Evolutionary conservation across 2,113 vertebrate genomes (phyloP).

Genomic region (Tragelaphus buxtoni): DNA sequence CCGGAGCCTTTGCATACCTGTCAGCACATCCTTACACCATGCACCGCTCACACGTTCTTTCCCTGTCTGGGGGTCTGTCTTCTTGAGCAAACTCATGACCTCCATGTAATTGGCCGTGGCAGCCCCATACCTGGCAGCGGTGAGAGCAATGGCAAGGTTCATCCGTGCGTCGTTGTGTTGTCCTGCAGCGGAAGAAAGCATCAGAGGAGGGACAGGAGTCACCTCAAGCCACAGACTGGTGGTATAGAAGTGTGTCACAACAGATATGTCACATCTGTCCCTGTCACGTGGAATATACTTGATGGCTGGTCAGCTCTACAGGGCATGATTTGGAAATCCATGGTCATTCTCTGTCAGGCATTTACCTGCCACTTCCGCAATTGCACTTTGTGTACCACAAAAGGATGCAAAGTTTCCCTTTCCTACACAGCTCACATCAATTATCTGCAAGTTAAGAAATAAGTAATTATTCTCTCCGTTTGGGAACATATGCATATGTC

Average conservation of each 20-base stretch:
- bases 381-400: rapidly evolving
- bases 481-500: neutral
- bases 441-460: neutral
- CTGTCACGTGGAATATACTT: constrained; percentile 90
- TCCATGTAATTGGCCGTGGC: constrained; percentile 96
- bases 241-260: constrained; percentile 92
- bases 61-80: constrained; percentile 80
- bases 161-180: constrained; percentile 93
- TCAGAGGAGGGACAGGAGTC: constrained; percentile 89
- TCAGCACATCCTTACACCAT: constrained; percentile 85
- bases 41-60: constrained; percentile 80
- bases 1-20: constrained; percentile 82
- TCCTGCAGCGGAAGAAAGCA: constrained; percentile 91
- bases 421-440: neutral
- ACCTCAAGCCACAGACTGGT: constrained; percentile 90
- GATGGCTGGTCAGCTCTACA: constrained; percentile 82
- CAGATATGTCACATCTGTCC: constrained; percentile 94
- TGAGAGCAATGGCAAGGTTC: constrained; percentile 95
- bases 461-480: neutral
- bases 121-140: constrained; percentile 95
- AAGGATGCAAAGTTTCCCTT: neutral
- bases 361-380: constrained; percentile 12
- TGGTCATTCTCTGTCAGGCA: constrained; percentile 59
- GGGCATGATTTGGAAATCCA: constrained; percentile 83
- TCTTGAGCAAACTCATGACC: constrained; percentile 90